A percentile compares a stretch with the other conserved stretches of the same genome.
These are phyloP conservation scores for Premnoplex brunnescens DNA, from an alignment of 2,797 vertebrate species.

Conservation along the genomic window DNA sequence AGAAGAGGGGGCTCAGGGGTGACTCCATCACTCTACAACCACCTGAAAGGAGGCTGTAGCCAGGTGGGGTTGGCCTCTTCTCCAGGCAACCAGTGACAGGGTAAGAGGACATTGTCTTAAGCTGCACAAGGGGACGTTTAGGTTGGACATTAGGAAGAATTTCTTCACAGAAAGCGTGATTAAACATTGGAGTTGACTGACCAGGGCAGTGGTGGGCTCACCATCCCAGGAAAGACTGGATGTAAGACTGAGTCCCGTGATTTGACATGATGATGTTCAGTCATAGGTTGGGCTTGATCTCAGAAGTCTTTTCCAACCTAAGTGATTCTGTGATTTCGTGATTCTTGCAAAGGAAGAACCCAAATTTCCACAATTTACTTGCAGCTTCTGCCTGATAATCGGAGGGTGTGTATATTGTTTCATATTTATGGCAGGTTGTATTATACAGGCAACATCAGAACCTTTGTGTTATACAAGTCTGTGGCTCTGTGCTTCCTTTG, in stretches of 20 bases:
- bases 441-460: not conserved
- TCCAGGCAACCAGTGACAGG: not conserved
- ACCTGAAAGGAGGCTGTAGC: not conserved
- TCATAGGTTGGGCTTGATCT: not conserved
- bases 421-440: not conserved
- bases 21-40: not conserved
- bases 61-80: not conserved
- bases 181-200: not conserved
- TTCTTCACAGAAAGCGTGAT: not conserved
- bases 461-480: not conserved
- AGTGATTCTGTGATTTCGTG: not conserved
- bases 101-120: not conserved
- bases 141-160: not conserved
- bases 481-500: not conserved
- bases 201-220: not conserved
- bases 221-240: not conserved
- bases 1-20: not conserved
- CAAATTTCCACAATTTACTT: not conserved
- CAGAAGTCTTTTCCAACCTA: not conserved
- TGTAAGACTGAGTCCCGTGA: accelerated
- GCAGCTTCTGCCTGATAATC: not conserved
- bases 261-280: not conserved
- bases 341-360: not conserved
- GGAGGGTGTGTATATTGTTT: not conserved
- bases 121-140: not conserved